Conservation (phyloP, 2,113 vertebrate genomes). For the Mustela lutreola region DNA sequence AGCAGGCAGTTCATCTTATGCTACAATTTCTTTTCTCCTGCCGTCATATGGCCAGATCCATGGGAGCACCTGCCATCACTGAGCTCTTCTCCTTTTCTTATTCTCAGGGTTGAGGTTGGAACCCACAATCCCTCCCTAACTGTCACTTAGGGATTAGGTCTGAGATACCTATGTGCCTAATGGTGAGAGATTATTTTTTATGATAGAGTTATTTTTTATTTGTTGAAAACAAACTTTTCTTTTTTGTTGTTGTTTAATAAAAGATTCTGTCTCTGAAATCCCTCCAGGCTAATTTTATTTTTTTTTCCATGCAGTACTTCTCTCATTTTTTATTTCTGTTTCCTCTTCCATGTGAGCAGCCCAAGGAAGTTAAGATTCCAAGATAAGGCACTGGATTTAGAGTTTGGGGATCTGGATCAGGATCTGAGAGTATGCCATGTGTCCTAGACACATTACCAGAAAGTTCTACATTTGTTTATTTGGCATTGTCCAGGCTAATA, state of each 20-base stretch:
- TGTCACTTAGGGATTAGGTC: not conserved
- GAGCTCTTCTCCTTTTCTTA: not conserved
- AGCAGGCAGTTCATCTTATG: not conserved
- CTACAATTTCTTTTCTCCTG: not conserved
- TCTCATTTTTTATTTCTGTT: slow-evolving; percentile 60
- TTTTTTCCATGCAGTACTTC: slow-evolving; percentile 48
- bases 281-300: slow-evolving; percentile 72
- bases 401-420: slow-evolving; percentile 52
- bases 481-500: slow-evolving; percentile 47
- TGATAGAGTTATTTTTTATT: slow-evolving; percentile 5
- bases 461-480: slow-evolving; percentile 71
- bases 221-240: slow-evolving; percentile 8
- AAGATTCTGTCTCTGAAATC: slow-evolving; percentile 65
- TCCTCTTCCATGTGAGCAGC: not conserved
- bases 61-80: not conserved
- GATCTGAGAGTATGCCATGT: slow-evolving; percentile 68
- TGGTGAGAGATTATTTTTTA: slow-evolving; percentile 38
- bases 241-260: slow-evolving; percentile 55
- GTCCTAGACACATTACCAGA: slow-evolving; percentile 53
- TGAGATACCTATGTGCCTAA: not conserved
- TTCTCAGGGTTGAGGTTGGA: not conserved
- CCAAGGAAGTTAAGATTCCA: slow-evolving; percentile 59
- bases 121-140: not conserved
- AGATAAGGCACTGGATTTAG: slow-evolving; percentile 61
- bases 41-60: not conserved